Percentiles rank a stretch among this genome's conserved stretches.
phyloP scores from a whole-genome alignment of 2,888 invertebrate species.

The Leptura quadrifasciata region DNA sequence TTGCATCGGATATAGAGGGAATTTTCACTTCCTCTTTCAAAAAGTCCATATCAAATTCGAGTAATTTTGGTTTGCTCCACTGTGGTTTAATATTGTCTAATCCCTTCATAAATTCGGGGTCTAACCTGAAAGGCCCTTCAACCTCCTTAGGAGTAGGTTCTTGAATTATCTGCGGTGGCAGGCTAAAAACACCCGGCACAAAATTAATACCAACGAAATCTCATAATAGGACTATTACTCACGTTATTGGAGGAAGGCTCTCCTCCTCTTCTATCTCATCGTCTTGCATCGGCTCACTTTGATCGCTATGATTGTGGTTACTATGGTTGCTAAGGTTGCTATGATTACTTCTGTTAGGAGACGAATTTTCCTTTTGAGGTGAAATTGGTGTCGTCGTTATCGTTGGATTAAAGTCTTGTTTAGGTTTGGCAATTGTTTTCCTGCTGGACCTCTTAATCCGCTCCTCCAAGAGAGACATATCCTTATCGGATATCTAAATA shows the following conservation, averaged over 20 bases:
- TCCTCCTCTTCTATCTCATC: conserved; percentile 65
- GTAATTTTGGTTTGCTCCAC: conserved; percentile 61
- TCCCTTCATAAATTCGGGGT: conserved; percentile 82
- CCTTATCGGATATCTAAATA: conserved; percentile 91
- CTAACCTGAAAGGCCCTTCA: conserved; percentile 86
- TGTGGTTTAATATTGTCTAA: conserved; percentile 75
- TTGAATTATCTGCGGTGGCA: conserved; percentile 73
- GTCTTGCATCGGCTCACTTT: conserved; percentile 70
- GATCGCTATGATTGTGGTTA: conserved; percentile 46
- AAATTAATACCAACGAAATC: background rate
- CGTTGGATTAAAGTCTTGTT: conserved; percentile 50
- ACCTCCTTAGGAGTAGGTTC: conserved; percentile 73
- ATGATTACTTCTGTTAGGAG: conserved; percentile 47
- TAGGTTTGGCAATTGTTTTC: conserved; percentile 73
- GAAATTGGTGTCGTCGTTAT: conserved; percentile 47
- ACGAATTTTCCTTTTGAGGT: conserved; percentile 54
- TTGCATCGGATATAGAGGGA: conserved; percentile 67
- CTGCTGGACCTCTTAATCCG: conserved; percentile 94
- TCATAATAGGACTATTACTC: conserved; percentile 47
- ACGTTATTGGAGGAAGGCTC: conserved; percentile 61
- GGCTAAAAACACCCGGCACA: conserved; percentile 50
- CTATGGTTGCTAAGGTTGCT: conserved; percentile 21
- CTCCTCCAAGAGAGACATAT: conserved; percentile 94
- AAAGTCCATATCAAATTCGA: conserved; percentile 71
- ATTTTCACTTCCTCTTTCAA: conserved; percentile 69